Conservation (phyloP, 2,888 invertebrate genomes). For the Ctena decussata region DNA sequence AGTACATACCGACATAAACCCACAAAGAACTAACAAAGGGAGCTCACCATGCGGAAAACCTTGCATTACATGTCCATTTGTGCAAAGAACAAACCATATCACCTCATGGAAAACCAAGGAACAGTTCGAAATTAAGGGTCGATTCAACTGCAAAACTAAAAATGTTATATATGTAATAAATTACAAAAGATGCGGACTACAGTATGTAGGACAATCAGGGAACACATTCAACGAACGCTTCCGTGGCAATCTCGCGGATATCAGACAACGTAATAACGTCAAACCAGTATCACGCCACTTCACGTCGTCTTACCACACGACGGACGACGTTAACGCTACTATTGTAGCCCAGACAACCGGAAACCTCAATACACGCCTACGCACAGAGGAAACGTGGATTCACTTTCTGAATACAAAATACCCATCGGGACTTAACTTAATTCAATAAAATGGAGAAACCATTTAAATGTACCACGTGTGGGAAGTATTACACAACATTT, state of each 20-base stretch:
- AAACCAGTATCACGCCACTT: background rate
- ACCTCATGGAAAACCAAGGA: background rate
- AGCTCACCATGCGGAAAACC: too few relatives aligned
- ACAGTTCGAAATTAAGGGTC: background rate
- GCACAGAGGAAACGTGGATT: background rate
- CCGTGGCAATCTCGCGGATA: background rate
- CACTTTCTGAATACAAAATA: background rate
- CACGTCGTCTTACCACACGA: background rate
- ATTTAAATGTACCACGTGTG: too few relatives aligned
- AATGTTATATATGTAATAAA: background rate
- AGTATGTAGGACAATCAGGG: background rate
- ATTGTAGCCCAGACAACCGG: background rate
- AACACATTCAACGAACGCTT: too few relatives aligned
- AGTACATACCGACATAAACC: background rate
- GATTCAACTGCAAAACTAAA: background rate
- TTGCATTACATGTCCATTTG: background rate
- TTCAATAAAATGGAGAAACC: background rate
- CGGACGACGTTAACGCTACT: background rate
- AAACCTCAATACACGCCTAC: background rate
- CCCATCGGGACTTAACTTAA: background rate
- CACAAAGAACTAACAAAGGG: background rate
- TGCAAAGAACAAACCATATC: background rate
- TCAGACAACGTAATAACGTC: background rate
- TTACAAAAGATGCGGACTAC: background rate
- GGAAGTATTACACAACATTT: too few relatives aligned